Base-by-base conservation (phyloP, 2,888 invertebrate genomes). In the Parascotia fuliginaria region DNA sequence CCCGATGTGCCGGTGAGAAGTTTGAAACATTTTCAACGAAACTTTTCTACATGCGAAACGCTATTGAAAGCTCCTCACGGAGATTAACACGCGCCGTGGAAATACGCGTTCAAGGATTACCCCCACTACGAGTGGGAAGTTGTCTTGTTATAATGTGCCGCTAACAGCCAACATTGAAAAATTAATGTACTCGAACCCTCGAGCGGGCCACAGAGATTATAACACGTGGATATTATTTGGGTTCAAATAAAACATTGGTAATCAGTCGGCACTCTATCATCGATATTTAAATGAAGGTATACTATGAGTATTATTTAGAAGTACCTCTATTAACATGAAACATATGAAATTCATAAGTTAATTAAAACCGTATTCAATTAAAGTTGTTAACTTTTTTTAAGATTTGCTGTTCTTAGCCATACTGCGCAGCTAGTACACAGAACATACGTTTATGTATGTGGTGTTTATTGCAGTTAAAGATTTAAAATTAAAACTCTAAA, bases 31-130 rank as follows among this genome's bases (percentile, higher is more conserved):
- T 88, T 89, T 83, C 84, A 77, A 74, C 76, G 64, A 82, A 91
- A 91, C 89, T 90, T 89, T 89, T 90, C 88, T 86, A 88, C 87
- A 86, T 80, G 77, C 77, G 84, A 83, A 84, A 83, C 80, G 83
- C 81, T 87, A 90, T 90, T 91, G 91, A 89, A 88, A 90, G 90
- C 89, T 77, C 75, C 81, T 82, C 81, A 73, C 75, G 74, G 87
- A 89, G 89, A 90, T 91, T 90, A 88, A 83, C 85, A 82, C 83
- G 75, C 76, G 81, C 79, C 79, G 84, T 85, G 85, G 80, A 86
- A 89, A 88, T 87, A 83, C 79, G 76, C 78, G 83, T 75, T 83
- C 79, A 84, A 86, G 88, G 89, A 90, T 90, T 90, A 89, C 78
- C 77, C 71, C 70, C 73, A 32, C 39, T 33, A 16, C 34, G 79